phyloP scores from a whole-genome alignment of 2,888 invertebrate species.

The Lepas anatifera region DNA sequence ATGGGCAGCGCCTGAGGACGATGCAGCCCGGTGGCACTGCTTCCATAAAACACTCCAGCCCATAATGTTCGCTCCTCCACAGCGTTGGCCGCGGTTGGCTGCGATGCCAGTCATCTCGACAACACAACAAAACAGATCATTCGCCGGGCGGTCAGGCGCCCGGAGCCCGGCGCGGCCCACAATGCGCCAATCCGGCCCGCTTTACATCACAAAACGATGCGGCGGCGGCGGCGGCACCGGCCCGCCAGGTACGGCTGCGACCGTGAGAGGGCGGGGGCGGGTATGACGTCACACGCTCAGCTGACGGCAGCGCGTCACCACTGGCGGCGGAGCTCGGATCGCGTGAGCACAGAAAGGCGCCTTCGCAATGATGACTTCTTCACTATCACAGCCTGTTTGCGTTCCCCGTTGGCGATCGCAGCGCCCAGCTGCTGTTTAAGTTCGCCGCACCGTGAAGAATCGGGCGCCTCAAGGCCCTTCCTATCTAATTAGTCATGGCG shows the following conservation, averaged over 20 bases:
- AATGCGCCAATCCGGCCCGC: not conserved
- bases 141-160: not conserved
- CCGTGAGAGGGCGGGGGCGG: not conserved
- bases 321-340: too few relatives aligned
- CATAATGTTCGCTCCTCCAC: too few relatives aligned
- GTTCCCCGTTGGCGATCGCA: not conserved
- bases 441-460: not conserved
- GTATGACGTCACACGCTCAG: not conserved
- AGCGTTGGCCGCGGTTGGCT: too few relatives aligned
- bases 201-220: not conserved
- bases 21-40: too few relatives aligned
- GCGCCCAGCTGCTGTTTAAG: not conserved
- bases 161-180: not conserved
- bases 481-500: constrained; percentile 7
- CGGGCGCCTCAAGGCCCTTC: not conserved
- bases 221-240: not conserved
- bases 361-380: too few relatives aligned
- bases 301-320: too few relatives aligned
- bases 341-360: too few relatives aligned
- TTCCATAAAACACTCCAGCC: too few relatives aligned
- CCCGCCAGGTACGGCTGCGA: not conserved
- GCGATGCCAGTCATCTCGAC: too few relatives aligned
- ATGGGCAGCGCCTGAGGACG: too few relatives aligned
- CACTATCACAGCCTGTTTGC: too few relatives aligned
- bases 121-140: not conserved